Base-by-base conservation (phyloP, 1,140 invertebrate genomes). In the Macrobrachium nipponense region DNA sequence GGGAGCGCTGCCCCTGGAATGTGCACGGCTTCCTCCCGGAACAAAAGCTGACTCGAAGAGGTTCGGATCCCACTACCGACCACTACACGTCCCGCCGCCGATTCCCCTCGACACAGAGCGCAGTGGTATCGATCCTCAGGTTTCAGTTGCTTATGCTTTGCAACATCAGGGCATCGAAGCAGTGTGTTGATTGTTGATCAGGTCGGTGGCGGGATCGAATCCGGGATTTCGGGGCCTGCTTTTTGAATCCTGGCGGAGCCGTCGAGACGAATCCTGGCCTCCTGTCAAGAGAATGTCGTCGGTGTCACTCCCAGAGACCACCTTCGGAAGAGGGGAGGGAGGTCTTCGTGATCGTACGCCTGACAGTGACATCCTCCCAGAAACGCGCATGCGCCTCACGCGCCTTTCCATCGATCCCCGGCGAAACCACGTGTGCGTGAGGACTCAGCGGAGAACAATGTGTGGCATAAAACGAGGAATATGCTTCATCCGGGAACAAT, bases 101-200 rank as follows among this genome's bases (percentile, higher is more conserved):
- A 78, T 73, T 86, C 83, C 68, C 77, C 18, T 80, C 23, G 12
- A 10, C n/a, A 15, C 17, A 72, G 60, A 80, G 61, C 77, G 12
- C 59, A 15, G 64, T 73, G 68, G 23, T 80, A 80, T 86, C 80
- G 83, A 80, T 86, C 83, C 23, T n/a, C 18, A 5, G 70, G 70
- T 80, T 79, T 59, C 36, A 62, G 77, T 43, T 7, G 43, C 58
- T 51, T 51, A 51, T 51, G 15, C 70, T 36, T 82, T 73, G 68
- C n/a, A 60, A 59, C 70, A 82, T 72, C 60, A 68, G 18, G 80
- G 80, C 70, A 75, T 72, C 70, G 51, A 51, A 51, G 51, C 7
- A 51, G 8, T 51, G 12, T 36, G 27, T 36, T 36, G 27, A 36
- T 36, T 36, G 51, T 8, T 51, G 51, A 12, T 51, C 12, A 5